Conservation (phyloP, 1,140 invertebrate genomes). For the Euwallacea fornicatus region DNA sequence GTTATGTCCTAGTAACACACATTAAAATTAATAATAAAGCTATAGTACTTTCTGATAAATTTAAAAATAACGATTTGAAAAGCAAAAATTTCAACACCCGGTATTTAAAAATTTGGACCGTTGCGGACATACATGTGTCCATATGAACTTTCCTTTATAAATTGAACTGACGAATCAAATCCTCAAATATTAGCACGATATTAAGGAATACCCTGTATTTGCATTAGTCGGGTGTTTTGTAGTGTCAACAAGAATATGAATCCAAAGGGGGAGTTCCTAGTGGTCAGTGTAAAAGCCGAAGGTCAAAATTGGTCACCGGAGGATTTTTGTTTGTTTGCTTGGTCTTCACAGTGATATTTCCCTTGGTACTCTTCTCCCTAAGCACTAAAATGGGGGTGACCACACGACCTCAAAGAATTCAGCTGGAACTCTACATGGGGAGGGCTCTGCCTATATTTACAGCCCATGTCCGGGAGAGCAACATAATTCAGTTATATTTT, state of each 20-base stretch:
- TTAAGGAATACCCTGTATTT: not conserved
- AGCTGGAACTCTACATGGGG: constrained; percentile 16
- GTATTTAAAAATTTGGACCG: no score
- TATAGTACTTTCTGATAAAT: not conserved
- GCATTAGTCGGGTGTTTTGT: not conserved
- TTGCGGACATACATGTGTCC: no score
- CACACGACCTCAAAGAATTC: constrained; percentile 7
- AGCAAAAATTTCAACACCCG: no score
- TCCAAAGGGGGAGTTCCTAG: not conserved
- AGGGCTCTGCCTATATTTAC: constrained; percentile 15
- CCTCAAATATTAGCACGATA: not conserved
- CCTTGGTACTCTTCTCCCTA: constrained; percentile 22
- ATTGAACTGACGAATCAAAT: not conserved
- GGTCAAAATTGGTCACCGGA: constrained; percentile 7
- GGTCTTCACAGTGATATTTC: constrained; percentile 25
- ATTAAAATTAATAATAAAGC: not conserved
- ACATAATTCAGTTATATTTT: no score
- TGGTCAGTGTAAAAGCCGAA: constrained; percentile 1
- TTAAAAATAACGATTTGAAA: no score
- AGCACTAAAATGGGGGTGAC: constrained; percentile 6
- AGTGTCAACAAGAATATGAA: constrained; percentile 30
- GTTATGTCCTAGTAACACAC: not conserved
- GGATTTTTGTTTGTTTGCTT: not conserved
- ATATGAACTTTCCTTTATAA: no score
- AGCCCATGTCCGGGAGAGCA: constrained; percentile 1